A percentile compares a stretch with the other conserved stretches of the same genome.
phyloP scores from a whole-genome alignment of 1,140 invertebrate species.

The Dendroctonus ponderosae region DNA sequence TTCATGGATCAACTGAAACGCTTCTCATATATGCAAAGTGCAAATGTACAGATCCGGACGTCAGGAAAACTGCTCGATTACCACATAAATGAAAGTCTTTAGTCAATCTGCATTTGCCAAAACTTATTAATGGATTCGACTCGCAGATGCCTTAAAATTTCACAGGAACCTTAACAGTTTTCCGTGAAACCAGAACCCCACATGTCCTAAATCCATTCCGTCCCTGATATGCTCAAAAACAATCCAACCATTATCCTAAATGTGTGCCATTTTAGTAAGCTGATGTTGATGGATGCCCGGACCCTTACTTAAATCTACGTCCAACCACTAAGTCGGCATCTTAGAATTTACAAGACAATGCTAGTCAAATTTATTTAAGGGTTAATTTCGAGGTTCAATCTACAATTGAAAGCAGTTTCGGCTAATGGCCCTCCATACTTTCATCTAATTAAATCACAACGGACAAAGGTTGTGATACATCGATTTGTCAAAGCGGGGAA shows the following conservation, averaged over 20 bases:
- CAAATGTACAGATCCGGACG: constrained; percentile 7
- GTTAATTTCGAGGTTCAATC: constrained; percentile 23
- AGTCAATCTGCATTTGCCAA: no score
- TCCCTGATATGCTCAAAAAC: not conserved
- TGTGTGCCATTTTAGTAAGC: constrained; percentile 13
- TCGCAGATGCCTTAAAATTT: no score
- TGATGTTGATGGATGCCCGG: constrained; percentile 24
- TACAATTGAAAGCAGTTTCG: constrained; percentile 19
- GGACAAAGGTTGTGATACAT: constrained; percentile 23
- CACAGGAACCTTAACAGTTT: no score
- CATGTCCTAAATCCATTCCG: not conserved
- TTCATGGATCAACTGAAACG: constrained; percentile 25
- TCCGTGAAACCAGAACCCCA: no score
- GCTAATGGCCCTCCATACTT: constrained; percentile 25
- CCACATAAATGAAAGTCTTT: no score
- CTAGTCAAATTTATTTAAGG: constrained; percentile 27
- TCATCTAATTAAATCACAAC: constrained; percentile 29
- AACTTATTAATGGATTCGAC: no score
- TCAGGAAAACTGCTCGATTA: not conserved
- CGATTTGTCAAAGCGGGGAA: constrained; percentile 17
- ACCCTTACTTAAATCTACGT: constrained; percentile 16
- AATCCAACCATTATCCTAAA: constrained; percentile 16
- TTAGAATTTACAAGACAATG: constrained; percentile 28
- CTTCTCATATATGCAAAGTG: constrained; percentile 31
- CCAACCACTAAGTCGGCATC: constrained; percentile 16